Evolutionary conservation across 2,797 vertebrate genomes (phyloP).

Genomic region (Syndactyla subalaris): DNA sequence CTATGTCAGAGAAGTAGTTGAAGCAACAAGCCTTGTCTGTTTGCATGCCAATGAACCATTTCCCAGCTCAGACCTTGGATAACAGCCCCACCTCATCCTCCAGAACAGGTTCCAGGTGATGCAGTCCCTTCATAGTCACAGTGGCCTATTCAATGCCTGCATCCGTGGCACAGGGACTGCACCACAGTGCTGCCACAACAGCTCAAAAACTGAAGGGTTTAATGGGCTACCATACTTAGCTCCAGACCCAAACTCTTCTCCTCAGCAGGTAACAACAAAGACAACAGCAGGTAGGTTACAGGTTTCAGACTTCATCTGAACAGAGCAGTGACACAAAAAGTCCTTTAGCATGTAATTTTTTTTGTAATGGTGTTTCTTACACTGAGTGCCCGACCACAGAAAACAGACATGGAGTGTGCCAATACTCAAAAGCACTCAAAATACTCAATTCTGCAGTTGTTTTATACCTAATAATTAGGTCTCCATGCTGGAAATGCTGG

Average conservation of each 20-base stretch:
- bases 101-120: neutral
- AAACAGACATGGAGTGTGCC: neutral
- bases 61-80: neutral
- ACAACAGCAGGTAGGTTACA: neutral
- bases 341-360: neutral
- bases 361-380: neutral
- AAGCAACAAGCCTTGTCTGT: neutral
- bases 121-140: neutral
- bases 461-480: neutral
- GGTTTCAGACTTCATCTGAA: neutral
- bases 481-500: neutral
- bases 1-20: neutral
- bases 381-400: neutral
- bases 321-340: neutral
- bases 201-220: neutral
- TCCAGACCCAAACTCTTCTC: neutral
- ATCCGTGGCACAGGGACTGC: neutral
- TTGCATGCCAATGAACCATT: neutral
- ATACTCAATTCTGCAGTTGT: neutral
- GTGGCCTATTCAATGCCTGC: accelerated
- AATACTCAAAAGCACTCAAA: neutral
- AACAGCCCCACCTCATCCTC: neutral
- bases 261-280: neutral
- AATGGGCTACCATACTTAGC: neutral
- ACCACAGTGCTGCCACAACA: neutral